Percentiles rank a stretch among this genome's conserved stretches.
Evolutionary conservation across 2,888 invertebrate species (phyloP).

Genomic region (Byasa hedistus): DNA sequence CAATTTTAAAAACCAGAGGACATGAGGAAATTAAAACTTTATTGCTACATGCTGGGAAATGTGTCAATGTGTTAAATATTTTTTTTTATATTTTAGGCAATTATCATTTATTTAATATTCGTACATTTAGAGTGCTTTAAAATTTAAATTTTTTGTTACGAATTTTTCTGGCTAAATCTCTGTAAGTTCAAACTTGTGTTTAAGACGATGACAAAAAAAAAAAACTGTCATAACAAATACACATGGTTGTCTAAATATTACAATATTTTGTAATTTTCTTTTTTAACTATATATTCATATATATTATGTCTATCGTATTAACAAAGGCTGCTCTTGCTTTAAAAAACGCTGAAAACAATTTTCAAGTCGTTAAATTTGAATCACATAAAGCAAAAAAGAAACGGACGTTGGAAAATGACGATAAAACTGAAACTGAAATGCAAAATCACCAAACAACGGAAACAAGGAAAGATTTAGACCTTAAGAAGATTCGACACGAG

Average conservation of each 20-base stretch:
- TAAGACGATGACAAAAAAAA: too few relatives aligned
- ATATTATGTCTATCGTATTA: slow-evolving; percentile 59
- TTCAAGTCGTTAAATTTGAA: slow-evolving; percentile 73
- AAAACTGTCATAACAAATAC: slow-evolving; percentile 13
- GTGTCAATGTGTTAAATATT: too few relatives aligned
- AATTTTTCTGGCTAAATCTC: too few relatives aligned
- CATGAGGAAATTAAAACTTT: too few relatives aligned
- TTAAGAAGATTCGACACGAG: slow-evolving; percentile 89
- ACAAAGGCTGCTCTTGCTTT: slow-evolving; percentile 77
- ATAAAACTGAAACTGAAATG: slow-evolving; percentile 34
- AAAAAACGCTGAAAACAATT: slow-evolving; percentile 64
- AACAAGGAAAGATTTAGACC: slow-evolving; percentile 79
- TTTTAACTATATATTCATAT: too few relatives aligned
- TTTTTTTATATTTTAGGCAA: too few relatives aligned
- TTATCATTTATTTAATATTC: too few relatives aligned
- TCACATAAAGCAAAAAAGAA: slow-evolving; percentile 77
- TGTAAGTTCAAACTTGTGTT: neutral
- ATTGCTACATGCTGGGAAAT: too few relatives aligned
- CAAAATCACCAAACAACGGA: slow-evolving; percentile 35
- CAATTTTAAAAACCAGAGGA: too few relatives aligned
- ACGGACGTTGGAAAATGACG: slow-evolving; percentile 32
- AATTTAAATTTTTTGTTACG: too few relatives aligned
- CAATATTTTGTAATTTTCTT: too few relatives aligned
- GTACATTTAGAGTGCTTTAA: too few relatives aligned
- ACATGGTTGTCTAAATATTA: neutral